A percentile compares a stretch with the other conserved stretches of the same genome.
These are phyloP conservation scores for Mercenaria mercenaria DNA, from an alignment of 1,140 invertebrate genomes.

Conservation along the genomic window DNA sequence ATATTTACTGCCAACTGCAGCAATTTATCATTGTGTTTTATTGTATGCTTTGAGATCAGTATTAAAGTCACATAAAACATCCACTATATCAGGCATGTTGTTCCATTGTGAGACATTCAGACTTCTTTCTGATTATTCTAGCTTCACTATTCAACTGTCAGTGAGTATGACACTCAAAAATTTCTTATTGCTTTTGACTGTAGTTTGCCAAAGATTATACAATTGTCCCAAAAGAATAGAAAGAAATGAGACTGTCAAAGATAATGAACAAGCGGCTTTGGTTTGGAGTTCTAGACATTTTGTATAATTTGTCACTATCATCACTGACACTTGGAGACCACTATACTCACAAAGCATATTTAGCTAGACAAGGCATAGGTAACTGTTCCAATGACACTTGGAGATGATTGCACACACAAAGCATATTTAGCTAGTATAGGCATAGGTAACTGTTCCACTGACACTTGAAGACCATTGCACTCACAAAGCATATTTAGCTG, in stretches of 20 bases:
- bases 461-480: no score
- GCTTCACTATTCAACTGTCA: neutral
- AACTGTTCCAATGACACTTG: no score
- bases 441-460: no score
- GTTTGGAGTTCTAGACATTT: neutral
- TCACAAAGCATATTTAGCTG: no score
- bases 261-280: neutral
- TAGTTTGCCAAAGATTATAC: neutral
- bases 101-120: neutral
- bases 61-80: neutral
- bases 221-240: neutral
- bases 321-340: no score
- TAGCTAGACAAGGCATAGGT: no score
- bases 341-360: no score
- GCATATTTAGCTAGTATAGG: no score
- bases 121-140: neutral
- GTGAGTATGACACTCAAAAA: neutral
- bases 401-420: no score
- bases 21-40: neutral
- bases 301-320: slow-evolving; percentile 3
- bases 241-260: neutral
- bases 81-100: neutral
- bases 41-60: neutral
- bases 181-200: neutral
- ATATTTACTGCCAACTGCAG: neutral